Percentiles rank a stretch among this genome's conserved stretches.
These are phyloP conservation scores for Oceanodroma tethys DNA, from an alignment of 2,113 vertebrate species.

Conservation along the genomic window DNA sequence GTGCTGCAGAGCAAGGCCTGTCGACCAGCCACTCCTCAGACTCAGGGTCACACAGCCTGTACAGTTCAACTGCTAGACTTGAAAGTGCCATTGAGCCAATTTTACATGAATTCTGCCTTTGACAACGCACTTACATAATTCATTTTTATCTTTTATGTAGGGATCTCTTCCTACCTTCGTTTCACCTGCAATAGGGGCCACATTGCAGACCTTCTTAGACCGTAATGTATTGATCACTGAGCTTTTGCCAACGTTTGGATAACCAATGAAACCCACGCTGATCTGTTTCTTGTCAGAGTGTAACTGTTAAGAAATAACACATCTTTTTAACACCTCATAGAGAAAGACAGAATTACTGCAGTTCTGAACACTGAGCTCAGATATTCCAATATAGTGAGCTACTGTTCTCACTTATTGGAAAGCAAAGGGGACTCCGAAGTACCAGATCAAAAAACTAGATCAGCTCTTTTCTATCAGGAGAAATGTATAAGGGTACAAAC, in stretches of 20 bases:
- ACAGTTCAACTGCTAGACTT: background rate
- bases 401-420: background rate
- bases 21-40: background rate
- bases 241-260: conserved; percentile 98
- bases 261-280: conserved; percentile 97
- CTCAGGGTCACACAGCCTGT: background rate
- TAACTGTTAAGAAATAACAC: conserved; percentile 73
- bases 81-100: background rate
- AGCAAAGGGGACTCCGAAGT: background rate
- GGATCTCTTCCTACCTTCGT: conserved; percentile 83
- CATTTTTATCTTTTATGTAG: background rate
- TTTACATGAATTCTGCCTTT: background rate
- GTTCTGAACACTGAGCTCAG: background rate
- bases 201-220: conserved; percentile 97
- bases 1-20: background rate
- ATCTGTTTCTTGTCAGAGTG: conserved; percentile 99
- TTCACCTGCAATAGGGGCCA: conserved; percentile 95
- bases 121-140: background rate
- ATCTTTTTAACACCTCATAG: background rate
- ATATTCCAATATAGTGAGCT: no score
- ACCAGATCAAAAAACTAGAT: background rate
- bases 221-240: conserved; percentile 94
- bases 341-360: background rate
- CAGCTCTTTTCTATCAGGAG: background rate
- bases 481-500: background rate